These are phyloP conservation scores for Cantharis flavilabris DNA, from an alignment of 2,888 invertebrate genomes.

Conservation along the genomic window DNA sequence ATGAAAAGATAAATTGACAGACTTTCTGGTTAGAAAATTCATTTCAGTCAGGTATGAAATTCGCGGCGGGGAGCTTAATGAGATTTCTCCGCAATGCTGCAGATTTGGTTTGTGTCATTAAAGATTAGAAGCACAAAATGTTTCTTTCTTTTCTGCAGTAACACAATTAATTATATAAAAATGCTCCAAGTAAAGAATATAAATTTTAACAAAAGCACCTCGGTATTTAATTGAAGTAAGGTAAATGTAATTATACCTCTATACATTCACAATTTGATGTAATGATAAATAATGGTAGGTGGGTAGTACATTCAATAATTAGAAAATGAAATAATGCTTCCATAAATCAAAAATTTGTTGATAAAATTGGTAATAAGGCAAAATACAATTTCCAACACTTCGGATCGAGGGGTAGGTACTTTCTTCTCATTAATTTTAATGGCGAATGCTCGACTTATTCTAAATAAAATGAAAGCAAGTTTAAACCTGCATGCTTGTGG, in stretches of 20 bases:
- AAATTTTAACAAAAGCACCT: neutral
- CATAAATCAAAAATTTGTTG: too few relatives aligned
- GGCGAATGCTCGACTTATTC: neutral
- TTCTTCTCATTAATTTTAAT: neutral
- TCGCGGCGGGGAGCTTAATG: conserved; percentile 42
- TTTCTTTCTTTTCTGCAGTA: conserved; percentile 9
- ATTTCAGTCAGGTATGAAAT: conserved; percentile 44
- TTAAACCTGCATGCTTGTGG: neutral
- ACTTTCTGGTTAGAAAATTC: conserved; percentile 38
- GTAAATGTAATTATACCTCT: neutral
- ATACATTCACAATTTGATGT: neutral
- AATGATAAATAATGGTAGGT: neutral
- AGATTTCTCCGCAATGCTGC: conserved; percentile 40
- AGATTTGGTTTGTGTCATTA: conserved; percentile 41
- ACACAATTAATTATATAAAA: neutral
- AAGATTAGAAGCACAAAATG: conserved; percentile 35
- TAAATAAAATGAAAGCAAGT: neutral
- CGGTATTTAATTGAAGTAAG: neutral
- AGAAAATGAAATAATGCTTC: too few relatives aligned
- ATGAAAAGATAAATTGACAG: conserved; percentile 47
- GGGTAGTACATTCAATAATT: too few relatives aligned
- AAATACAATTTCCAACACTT: neutral
- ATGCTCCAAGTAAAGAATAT: neutral
- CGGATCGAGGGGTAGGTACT: neutral
- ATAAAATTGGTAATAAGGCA: neutral